These are phyloP conservation scores for Rotaria macrura DNA, from an alignment of 2,888 invertebrate genomes.

Conservation along the genomic window DNA sequence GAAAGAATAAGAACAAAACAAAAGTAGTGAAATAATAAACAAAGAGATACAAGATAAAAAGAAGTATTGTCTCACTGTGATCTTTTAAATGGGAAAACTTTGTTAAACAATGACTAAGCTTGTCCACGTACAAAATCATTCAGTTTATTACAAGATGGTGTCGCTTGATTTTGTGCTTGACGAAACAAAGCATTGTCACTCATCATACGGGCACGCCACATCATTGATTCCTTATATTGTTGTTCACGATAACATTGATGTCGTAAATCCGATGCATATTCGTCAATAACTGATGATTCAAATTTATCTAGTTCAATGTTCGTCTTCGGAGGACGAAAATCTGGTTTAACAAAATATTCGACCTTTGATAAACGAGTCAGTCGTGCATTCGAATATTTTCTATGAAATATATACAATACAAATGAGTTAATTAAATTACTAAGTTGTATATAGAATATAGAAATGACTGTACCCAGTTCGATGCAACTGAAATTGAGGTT, in stretches of 20 bases:
- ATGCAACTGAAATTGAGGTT: slow-evolving; percentile 53
- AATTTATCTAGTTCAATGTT: background rate
- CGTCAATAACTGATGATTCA: slow-evolving; percentile 67
- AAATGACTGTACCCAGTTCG: slow-evolving; percentile 25
- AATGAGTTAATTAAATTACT: no score
- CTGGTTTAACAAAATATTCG: slow-evolving; percentile 86
- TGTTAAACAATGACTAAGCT: background rate
- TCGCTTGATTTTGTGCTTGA: slow-evolving; percentile 68
- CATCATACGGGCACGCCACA: slow-evolving; percentile 85
- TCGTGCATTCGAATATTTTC: slow-evolving; percentile 47
- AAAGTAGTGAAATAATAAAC: background rate
- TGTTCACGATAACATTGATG: slow-evolving; percentile 85
- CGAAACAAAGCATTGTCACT: slow-evolving; percentile 72
- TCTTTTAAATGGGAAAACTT: background rate
- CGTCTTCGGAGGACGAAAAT: slow-evolving; percentile 81
- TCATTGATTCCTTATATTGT: slow-evolving; percentile 70
- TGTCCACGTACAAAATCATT: background rate
- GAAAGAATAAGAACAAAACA: background rate
- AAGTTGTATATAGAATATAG: background rate
- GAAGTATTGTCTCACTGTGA: background rate
- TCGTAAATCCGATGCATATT: slow-evolving; percentile 72
- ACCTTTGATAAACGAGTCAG: slow-evolving; percentile 62
- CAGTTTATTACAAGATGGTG: slow-evolving; percentile 51
- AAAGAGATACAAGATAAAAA: background rate
- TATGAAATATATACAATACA: slow-evolving; percentile 37